These are phyloP conservation scores for Agelaius phoeniceus DNA, from an alignment of 2,113 vertebrate genomes.

Conservation along the genomic window DNA sequence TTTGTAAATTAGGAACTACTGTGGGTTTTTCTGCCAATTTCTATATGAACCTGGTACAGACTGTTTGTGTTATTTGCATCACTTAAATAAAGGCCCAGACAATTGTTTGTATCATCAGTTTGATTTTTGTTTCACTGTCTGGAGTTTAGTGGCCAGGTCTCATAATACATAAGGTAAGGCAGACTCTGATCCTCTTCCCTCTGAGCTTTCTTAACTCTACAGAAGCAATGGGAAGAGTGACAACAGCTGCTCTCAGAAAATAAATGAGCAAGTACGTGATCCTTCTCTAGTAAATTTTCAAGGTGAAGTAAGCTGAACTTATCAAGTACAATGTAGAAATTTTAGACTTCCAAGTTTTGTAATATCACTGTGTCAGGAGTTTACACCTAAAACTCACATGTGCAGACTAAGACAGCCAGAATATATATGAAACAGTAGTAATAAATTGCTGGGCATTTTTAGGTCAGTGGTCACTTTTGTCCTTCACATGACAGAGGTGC, in stretches of 20 bases:
- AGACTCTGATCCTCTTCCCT: not conserved
- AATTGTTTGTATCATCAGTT: not conserved
- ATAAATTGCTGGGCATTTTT: not conserved
- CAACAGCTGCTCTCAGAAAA: not conserved
- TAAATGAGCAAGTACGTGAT: not conserved
- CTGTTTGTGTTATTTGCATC: not conserved
- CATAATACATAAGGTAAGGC: not conserved
- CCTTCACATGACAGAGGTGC: accelerated
- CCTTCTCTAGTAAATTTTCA: not conserved
- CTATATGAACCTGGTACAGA: not conserved
- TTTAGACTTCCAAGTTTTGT: not conserved
- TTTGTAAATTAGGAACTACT: not conserved
- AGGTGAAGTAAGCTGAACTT: not conserved
- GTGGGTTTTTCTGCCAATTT: not conserved
- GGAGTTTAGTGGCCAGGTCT: not conserved
- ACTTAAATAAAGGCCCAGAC: not conserved
- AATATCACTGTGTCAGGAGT: not conserved
- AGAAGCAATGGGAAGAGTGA: not conserved
- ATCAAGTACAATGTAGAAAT: not conserved
- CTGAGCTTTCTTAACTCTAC: not conserved
- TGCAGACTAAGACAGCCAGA: not conserved
- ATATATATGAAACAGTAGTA: not conserved
- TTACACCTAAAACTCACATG: not conserved
- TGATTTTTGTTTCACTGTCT: not conserved
- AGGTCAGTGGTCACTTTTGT: not conserved